phyloP scores from a whole-genome alignment of 2,888 invertebrate species.

The Lepidocyrtinus sp. region DNA sequence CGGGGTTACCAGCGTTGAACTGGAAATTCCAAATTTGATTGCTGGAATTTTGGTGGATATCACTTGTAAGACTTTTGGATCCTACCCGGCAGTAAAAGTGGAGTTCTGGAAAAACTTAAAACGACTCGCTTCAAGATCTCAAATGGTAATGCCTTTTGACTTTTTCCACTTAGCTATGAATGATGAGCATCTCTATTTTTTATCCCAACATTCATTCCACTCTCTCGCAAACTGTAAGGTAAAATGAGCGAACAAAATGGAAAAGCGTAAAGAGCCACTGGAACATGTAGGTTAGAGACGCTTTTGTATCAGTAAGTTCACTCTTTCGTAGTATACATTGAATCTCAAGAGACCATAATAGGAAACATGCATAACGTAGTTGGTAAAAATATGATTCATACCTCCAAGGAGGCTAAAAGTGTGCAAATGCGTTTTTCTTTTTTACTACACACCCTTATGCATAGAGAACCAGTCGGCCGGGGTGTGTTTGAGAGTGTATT shows the following conservation, averaged over 20 bases:
- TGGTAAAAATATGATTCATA: conserved; percentile 37
- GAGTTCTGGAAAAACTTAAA: conserved; percentile 68
- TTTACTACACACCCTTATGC: neutral
- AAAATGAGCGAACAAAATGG: neutral
- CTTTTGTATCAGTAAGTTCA: neutral
- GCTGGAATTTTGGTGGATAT: conserved; percentile 65
- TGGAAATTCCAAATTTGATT: conserved; percentile 68
- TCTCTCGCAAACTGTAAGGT: neutral
- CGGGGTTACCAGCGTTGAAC: conserved; percentile 65
- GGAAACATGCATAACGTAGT: too few relatives aligned
- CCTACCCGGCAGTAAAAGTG: conserved; percentile 67
- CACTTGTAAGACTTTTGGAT: conserved; percentile 63
- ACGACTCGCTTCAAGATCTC: conserved; percentile 67
- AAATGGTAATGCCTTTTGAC: conserved; percentile 65
- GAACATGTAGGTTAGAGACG: neutral
- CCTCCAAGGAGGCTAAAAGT: conserved; percentile 24
- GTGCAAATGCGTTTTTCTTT: conserved; percentile 2
- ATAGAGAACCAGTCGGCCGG: conserved; percentile 15
- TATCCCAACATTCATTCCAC: neutral
- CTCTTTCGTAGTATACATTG: neutral
- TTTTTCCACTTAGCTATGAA: conserved; percentile 44
- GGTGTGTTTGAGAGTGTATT: neutral
- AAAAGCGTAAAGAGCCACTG: neutral
- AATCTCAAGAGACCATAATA: neutral
- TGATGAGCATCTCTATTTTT: conserved; percentile 24